Percentiles rank a stretch among this genome's conserved stretches.
phyloP scores from a whole-genome alignment of 2,888 invertebrate genomes.

The Aphodius granarius region DNA sequence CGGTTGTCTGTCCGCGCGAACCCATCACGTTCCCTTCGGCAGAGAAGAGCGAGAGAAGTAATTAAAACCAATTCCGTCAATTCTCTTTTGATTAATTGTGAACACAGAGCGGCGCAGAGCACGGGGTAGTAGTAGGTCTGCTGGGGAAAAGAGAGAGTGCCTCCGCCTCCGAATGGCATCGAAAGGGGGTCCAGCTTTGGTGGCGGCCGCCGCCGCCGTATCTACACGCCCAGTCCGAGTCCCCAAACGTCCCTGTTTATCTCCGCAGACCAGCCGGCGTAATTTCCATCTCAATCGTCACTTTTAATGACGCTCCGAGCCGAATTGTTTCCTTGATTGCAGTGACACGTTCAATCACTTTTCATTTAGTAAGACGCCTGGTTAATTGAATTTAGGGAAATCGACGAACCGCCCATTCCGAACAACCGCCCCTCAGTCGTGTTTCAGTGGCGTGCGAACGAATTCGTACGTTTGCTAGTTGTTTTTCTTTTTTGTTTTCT shows the following conservation, averaged over 20 bases:
- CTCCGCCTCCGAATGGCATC: constrained; percentile 22
- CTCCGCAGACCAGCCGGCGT: constrained; percentile 53
- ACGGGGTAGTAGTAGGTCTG: not conserved
- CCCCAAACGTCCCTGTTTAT: constrained; percentile 46
- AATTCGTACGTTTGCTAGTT: not conserved
- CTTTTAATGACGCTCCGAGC: constrained; percentile 54
- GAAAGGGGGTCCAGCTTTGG: constrained; percentile 16
- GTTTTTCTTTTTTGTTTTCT: not conserved
- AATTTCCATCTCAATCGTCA: constrained; percentile 58
- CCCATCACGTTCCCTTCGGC: constrained; percentile 15
- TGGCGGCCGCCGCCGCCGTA: constrained; percentile 33
- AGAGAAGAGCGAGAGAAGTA: constrained; percentile 38
- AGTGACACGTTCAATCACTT: constrained; percentile 56
- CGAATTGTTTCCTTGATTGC: constrained; percentile 56
- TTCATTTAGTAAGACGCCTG: constrained; percentile 55
- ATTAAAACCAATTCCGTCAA: constrained; percentile 54
- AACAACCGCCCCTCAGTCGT: not conserved
- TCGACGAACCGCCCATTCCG: constrained; percentile 27
- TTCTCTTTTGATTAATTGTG: constrained; percentile 56
- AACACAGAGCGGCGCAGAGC: constrained; percentile 41
- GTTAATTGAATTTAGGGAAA: constrained; percentile 55
- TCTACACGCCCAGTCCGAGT: constrained; percentile 40
- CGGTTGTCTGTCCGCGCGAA: not conserved
- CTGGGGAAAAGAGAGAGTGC: constrained; percentile 9
- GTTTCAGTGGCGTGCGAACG: not conserved